Evolutionary conservation across 2,797 vertebrate species (phyloP).

Genomic region (Poecile montanus): DNA sequence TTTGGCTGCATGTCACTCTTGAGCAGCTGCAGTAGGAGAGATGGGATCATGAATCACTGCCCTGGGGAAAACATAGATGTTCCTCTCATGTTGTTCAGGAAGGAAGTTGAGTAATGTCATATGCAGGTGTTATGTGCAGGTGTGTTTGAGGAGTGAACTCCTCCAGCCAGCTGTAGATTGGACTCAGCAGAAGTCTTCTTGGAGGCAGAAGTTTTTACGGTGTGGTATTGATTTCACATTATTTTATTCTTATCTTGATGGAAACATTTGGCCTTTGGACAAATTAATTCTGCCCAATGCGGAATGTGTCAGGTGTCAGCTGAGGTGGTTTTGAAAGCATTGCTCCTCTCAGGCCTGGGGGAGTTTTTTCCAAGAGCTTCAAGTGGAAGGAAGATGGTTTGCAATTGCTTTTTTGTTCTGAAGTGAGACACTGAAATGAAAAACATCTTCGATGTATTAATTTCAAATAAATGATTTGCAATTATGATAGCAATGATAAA

Average conservation of each 20-base stretch:
- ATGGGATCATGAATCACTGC: background rate
- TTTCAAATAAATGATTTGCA: background rate
- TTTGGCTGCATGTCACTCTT: background rate
- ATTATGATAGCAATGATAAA: background rate
- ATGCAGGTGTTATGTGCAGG: background rate
- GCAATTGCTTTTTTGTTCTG: background rate
- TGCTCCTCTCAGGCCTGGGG: background rate
- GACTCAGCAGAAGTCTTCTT: background rate
- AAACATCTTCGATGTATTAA: background rate
- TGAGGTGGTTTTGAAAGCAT: background rate
- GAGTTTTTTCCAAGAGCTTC: background rate
- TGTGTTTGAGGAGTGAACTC: background rate
- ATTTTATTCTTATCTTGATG: background rate
- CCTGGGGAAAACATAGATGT: background rate
- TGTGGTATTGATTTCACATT: background rate
- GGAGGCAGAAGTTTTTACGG: background rate
- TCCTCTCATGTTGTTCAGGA: background rate
- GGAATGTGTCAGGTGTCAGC: background rate
- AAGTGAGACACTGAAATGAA: background rate
- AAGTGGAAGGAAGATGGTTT: background rate
- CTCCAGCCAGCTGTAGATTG: background rate
- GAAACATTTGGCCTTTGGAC: background rate
- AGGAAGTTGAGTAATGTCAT: background rate
- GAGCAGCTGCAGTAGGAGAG: background rate
- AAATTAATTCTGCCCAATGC: background rate